phyloP scores from a whole-genome alignment of 1,140 invertebrate species.

The Pygmarrhopalites habei region DNA sequence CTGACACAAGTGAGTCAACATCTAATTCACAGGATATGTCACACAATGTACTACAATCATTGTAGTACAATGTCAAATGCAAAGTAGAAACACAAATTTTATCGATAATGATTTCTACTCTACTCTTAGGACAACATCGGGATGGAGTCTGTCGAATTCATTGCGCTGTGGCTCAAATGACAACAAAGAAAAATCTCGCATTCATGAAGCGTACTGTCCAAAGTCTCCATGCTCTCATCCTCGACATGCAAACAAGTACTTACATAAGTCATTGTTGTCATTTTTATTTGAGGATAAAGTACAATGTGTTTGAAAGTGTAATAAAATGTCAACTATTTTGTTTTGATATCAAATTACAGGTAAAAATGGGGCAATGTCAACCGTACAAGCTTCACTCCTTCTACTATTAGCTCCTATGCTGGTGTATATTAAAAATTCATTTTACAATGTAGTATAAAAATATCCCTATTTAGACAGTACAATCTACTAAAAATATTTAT shows the following conservation, averaged over 20 bases:
- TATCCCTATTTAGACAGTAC: no score
- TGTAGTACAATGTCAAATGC: no score
- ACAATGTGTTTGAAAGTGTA: no score
- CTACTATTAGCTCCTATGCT: not conserved
- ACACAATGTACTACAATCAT: not conserved
- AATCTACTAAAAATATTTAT: no score
- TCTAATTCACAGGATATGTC: no score
- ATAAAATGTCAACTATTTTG: not conserved
- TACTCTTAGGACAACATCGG: no score
- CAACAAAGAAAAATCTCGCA: not conserved
- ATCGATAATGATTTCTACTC: no score
- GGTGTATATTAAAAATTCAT: no score
- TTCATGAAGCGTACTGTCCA: not conserved
- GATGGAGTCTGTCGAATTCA: not conserved
- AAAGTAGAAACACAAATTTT: no score
- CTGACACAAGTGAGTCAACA: constrained; percentile 24
- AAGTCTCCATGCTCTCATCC: not conserved
- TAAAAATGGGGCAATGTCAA: not conserved
- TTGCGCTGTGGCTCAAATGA: not conserved
- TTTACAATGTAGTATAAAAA: no score
- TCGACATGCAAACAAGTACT: constrained; percentile 1
- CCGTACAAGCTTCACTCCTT: not conserved
- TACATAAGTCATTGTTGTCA: no score
- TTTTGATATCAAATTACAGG: not conserved
- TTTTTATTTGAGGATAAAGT: no score